phyloP scores from a whole-genome alignment of 64 coral and sea anemone genomes.

The Porites lutea region DNA sequence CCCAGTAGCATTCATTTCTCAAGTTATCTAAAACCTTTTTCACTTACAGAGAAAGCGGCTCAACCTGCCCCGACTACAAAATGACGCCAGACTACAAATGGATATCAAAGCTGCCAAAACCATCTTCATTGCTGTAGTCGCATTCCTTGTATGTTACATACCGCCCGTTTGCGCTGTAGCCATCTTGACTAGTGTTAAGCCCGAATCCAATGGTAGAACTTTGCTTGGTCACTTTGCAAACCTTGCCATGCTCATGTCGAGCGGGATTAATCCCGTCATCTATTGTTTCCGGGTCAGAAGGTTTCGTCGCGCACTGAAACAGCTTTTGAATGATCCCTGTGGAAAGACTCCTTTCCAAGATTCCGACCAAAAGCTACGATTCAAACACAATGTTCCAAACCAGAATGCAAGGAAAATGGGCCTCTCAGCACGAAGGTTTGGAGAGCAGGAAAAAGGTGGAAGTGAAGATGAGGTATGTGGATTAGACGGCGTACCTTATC shows the following conservation, averaged over 20 bases:
- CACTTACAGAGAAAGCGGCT: neutral
- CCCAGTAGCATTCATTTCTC: neutral
- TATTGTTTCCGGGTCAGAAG: slow-evolving; percentile 8
- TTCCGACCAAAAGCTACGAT: neutral
- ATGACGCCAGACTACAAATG: neutral
- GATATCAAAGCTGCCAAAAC: neutral
- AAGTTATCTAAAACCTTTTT: neutral
- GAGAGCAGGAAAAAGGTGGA: no score
- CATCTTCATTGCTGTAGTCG: neutral
- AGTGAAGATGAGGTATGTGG: no score
- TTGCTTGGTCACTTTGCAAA: neutral
- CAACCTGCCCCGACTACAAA: neutral
- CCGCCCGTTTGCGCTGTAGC: neutral
- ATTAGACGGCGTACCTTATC: no score
- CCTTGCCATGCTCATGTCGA: neutral
- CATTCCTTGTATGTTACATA: neutral
- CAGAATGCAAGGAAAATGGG: no score
- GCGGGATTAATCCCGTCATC: slow-evolving; percentile 6
- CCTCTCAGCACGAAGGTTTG: no score
- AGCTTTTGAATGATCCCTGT: slow-evolving; percentile 2
- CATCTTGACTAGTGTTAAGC: neutral
- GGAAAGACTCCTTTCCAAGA: neutral
- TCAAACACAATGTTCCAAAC: no score
- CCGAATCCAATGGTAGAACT: neutral
- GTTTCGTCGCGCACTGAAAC: slow-evolving; percentile 14